Evolutionary conservation across 2,113 vertebrate species (phyloP).

Genomic region (Mesitornis unicolor): DNA sequence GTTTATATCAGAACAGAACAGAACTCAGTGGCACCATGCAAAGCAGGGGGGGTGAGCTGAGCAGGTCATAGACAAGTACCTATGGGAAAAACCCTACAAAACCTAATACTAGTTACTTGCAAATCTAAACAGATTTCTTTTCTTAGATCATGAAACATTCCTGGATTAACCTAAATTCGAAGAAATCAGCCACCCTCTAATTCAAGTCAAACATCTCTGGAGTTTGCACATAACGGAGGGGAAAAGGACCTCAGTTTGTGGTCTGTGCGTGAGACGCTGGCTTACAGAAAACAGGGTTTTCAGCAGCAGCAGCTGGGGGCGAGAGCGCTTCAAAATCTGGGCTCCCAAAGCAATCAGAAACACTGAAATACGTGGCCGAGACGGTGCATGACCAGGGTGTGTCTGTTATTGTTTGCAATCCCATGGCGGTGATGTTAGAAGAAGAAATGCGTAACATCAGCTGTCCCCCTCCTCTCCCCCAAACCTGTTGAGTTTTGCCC

Average conservation of each 20-base stretch:
- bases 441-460: background rate
- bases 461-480: background rate
- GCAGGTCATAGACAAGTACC: rapidly evolving
- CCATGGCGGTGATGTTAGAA: rapidly evolving
- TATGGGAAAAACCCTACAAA: background rate
- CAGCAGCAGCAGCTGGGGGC: background rate
- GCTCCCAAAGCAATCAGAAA: background rate
- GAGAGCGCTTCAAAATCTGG: background rate
- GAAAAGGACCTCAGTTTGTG: too few relatives aligned
- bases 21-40: rapidly evolving
- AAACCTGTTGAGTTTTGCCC: background rate
- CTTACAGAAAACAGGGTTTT: background rate
- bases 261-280: background rate
- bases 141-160: background rate
- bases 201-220: background rate
- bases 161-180: background rate
- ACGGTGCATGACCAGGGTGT: rapidly evolving
- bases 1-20: background rate
- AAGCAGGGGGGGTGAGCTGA: background rate
- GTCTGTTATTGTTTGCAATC: background rate
- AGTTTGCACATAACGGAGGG: background rate
- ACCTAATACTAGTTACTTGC: background rate
- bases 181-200: background rate
- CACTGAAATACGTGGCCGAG: background rate
- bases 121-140: background rate